Percentiles rank a stretch among this genome's conserved stretches.
Evolutionary conservation across 1,140 invertebrate genomes (phyloP).

Genomic region (Drosophila nannoptera): DNA sequence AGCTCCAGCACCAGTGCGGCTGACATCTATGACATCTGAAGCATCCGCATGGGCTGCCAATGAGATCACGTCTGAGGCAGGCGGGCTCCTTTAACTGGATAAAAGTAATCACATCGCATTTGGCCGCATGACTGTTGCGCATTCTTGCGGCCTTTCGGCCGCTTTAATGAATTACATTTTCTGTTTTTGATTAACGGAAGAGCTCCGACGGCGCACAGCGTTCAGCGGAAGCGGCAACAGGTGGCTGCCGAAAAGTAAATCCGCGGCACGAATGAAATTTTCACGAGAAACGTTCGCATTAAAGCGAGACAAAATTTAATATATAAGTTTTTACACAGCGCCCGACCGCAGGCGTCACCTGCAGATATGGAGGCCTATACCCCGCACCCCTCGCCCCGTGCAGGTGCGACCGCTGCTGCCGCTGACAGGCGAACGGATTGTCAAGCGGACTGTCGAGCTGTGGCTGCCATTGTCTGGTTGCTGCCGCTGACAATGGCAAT

Average conservation of each 20-base stretch:
- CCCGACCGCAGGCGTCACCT: slow-evolving; percentile 16
- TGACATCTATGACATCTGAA: too few relatives aligned
- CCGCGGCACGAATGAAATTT: slow-evolving; percentile 5
- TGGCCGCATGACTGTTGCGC: slow-evolving; percentile 8
- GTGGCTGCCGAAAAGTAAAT: slow-evolving; percentile 27
- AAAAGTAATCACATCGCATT: slow-evolving; percentile 53
- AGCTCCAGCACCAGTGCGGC: too few relatives aligned
- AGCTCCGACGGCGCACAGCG: slow-evolving; percentile 6
- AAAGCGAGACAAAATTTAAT: slow-evolving; percentile 2
- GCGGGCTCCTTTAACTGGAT: slow-evolving; percentile 37
- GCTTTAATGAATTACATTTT: slow-evolving; percentile 65
- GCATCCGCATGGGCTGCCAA: not conserved
- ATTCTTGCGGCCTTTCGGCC: slow-evolving; percentile 35
- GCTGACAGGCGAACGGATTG: slow-evolving; percentile 47
- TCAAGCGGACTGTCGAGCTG: slow-evolving; percentile 18
- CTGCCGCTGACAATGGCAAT: slow-evolving; percentile 59
- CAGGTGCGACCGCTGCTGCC: slow-evolving; percentile 45
- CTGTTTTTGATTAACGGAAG: slow-evolving; percentile 53
- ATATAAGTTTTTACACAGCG: not conserved
- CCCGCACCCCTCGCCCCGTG: slow-evolving; percentile 14
- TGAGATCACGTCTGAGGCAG: slow-evolving; percentile 15
- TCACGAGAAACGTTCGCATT: not conserved
- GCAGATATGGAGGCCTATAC: slow-evolving; percentile 14
- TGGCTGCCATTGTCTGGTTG: slow-evolving; percentile 23
- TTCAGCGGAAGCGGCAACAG: slow-evolving; percentile 49